A percentile compares a stretch with the other conserved stretches of the same genome.
phyloP scores from a whole-genome alignment of 2,113 vertebrate species.

The Alces alces region DNA sequence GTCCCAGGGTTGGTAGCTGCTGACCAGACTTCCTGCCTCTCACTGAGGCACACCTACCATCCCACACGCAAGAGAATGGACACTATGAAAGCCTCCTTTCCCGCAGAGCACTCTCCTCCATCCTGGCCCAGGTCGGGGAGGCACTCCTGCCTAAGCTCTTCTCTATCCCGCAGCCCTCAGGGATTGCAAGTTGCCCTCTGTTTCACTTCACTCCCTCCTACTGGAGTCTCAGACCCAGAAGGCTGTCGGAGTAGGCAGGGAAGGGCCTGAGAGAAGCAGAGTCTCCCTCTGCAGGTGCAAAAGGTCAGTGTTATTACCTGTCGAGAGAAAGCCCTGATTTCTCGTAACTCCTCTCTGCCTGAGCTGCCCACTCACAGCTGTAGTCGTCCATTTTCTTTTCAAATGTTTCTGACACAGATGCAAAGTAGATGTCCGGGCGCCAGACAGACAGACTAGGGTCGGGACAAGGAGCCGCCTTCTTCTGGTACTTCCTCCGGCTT shows the following conservation, averaged over 20 bases:
- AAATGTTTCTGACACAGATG: constrained; percentile 94
- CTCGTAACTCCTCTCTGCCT: not conserved
- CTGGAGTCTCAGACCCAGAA: not conserved
- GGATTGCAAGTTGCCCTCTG: not conserved
- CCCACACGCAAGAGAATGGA: not conserved
- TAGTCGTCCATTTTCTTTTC: constrained; percentile 84
- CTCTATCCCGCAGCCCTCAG: not conserved
- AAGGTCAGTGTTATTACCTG: constrained; percentile 75
- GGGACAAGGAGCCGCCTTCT: constrained; percentile 85
- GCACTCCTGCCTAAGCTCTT: not conserved
- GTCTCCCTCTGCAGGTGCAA: fast-evolving
- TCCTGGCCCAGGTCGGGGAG: not conserved
- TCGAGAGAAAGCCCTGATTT: constrained; percentile 74
- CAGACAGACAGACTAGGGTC: constrained; percentile 88
- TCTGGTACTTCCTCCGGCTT: constrained; percentile 83
- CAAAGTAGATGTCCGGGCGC: constrained; percentile 91
- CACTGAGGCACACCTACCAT: not conserved
- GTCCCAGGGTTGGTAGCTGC: not conserved
- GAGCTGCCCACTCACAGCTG: constrained; percentile 72
- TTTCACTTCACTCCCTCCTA: not conserved
- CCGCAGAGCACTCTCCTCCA: not conserved
- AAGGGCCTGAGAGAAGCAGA: not conserved
- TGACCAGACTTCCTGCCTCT: not conserved
- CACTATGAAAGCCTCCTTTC: not conserved
- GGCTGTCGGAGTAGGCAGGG: not conserved